Evolutionary conservation across 92 coral and sea anemone species (phyloP).

Genomic region (Porites rus): DNA sequence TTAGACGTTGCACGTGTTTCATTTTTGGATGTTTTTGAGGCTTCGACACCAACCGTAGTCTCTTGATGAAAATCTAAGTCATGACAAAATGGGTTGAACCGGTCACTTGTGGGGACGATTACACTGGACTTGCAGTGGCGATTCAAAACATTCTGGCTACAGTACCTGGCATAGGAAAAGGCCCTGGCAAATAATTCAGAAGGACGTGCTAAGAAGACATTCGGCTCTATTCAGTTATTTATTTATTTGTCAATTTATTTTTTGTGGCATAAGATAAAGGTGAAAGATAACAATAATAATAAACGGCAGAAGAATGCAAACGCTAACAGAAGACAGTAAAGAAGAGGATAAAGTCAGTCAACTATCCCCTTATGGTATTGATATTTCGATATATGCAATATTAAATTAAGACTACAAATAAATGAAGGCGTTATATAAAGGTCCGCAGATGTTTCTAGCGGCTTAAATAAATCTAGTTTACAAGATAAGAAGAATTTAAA

Average conservation of each 20-base stretch:
- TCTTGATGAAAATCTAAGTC: not conserved
- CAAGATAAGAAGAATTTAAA: too few relatives aligned
- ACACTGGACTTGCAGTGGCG: constrained; percentile 7
- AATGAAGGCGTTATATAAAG: too few relatives aligned
- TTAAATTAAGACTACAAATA: too few relatives aligned
- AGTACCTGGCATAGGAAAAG: constrained; percentile 21
- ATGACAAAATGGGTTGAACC: constrained; percentile 30
- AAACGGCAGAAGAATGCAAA: too few relatives aligned
- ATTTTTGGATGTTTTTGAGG: constrained; percentile 16
- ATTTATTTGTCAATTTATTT: not conserved
- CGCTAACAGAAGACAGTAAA: too few relatives aligned
- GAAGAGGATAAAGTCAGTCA: too few relatives aligned
- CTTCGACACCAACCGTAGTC: not conserved
- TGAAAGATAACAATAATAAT: too few relatives aligned
- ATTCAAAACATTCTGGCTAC: constrained; percentile 22
- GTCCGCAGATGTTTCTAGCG: too few relatives aligned
- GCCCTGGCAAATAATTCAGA: not conserved
- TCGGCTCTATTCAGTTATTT: not conserved
- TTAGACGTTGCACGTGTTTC: not conserved
- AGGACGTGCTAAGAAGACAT: not conserved
- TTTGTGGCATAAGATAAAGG: too few relatives aligned
- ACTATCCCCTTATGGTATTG: too few relatives aligned
- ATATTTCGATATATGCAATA: too few relatives aligned
- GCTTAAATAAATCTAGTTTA: too few relatives aligned
- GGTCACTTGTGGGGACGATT: constrained; percentile 6